Percentiles rank a stretch among this genome's conserved stretches.
Conservation (phyloP, 2,113 vertebrate genomes). For the Neofelis nebulosa region DNA sequence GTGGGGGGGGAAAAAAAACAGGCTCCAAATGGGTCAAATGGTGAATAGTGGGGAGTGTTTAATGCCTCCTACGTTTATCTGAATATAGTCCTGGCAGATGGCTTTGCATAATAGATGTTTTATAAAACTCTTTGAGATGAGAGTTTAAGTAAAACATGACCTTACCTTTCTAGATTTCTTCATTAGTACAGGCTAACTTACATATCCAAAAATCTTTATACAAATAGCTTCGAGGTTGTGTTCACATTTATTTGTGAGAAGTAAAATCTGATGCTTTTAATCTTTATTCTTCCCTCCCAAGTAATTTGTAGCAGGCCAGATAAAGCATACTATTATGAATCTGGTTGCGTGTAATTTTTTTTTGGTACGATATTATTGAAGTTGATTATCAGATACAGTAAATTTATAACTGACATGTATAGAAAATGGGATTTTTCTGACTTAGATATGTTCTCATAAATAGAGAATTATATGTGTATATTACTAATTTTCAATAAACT, state of each 20-base stretch:
- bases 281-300: neutral
- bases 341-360: neutral
- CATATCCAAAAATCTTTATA: neutral
- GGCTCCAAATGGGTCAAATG: conserved; percentile 64
- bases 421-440: conserved; percentile 18
- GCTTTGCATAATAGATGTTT: conserved; percentile 52
- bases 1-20: neutral
- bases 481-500: neutral
- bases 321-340: neutral
- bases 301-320: neutral
- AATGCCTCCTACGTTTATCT: conserved; percentile 65
- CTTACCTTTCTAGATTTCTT: conserved; percentile 36
- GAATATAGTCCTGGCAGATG: conserved; percentile 74
- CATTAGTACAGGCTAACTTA: conserved; percentile 10
- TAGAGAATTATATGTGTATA: neutral
- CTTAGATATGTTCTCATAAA: neutral
- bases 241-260: neutral
- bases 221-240: neutral
- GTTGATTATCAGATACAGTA: neutral
- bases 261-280: neutral
- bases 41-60: conserved; percentile 15
- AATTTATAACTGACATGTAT: neutral
- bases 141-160: neutral
- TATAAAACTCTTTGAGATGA: conserved; percentile 26
- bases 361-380: neutral